Base-by-base conservation (phyloP, 2,113 vertebrate genomes). In the Ochotona princeps region DNA sequence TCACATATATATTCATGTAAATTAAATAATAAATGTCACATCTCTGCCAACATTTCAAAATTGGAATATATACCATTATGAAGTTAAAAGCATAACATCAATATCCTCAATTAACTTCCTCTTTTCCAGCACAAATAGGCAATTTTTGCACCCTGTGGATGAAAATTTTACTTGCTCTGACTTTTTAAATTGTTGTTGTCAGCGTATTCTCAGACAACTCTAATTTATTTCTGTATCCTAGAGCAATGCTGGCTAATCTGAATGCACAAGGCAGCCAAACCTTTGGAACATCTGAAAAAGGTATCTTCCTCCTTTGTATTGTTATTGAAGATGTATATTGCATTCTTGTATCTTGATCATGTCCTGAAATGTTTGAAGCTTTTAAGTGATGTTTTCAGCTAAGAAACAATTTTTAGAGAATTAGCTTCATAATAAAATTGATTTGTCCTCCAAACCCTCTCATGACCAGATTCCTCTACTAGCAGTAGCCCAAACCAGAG, bases 271-370 rank as follows among this genome's bases (percentile, higher is more conserved):
- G 7, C 26, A 44, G 18, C 7, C 26, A 78, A 73, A 44, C 20
- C 21, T 8, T 17, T n/a, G 57, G n/a, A 74, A 26, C 3, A 17
- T 21, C 57, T 35, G 1, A 28, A 90, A 54, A 67, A 94, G 82
- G 74, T 94, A 94, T 28, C 15, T 15, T 87, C 21, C 54, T 67
- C 54, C 17, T 83, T 88, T 84, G 28, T 21, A 65, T 67, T 93
- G 11, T 80, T 86, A 35, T 26, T 66, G 8, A 90, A 85, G 32
- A 72, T 54, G 44, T 47, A 30, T 35, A 26, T 47, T 93, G 3
- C 15, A 65, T 89, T 14, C 14, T 78, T 89, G 12, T 49, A 35
- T 6, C 21, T 65, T 84, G 44, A 72, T 5, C 32, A 10, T 65
- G 17, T 13, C 60, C 25, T 83, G 61, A 60, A 17, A 1, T 75